Evolutionary conservation across 1,140 invertebrate species (phyloP).

Genomic region (Pachyrhynchus sulphureomaculatus): DNA sequence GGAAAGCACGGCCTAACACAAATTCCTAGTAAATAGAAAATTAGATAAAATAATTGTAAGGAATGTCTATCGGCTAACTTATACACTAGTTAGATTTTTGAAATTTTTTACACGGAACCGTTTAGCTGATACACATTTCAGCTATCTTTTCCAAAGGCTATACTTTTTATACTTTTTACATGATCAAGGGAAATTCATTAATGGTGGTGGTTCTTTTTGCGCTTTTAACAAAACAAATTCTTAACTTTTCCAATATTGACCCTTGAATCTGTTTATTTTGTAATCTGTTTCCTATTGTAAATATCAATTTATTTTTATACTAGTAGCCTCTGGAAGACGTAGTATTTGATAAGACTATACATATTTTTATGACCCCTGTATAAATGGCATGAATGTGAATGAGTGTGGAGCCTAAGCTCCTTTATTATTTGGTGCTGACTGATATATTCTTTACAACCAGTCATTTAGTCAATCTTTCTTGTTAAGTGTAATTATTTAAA

Average conservation of each 20-base stretch:
- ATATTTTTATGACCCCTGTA: conserved; percentile 47
- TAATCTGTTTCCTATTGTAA: conserved; percentile 39
- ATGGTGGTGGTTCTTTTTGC: conserved; percentile 46
- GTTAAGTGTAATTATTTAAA: conserved; percentile 26
- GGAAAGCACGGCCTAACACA: conserved; percentile 10
- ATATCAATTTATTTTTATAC: conserved; percentile 37
- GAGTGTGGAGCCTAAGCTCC: conserved; percentile 41
- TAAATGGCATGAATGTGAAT: conserved; percentile 49
- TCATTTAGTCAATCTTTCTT: conserved; percentile 40
- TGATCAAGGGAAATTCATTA: conserved; percentile 47
- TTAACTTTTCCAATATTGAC: conserved; percentile 17
- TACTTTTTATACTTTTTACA: conserved; percentile 15
- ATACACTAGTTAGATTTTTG: conserved; percentile 4
- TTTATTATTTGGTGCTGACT: conserved; percentile 50
- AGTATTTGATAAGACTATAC: conserved; percentile 48
- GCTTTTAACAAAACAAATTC: conserved; percentile 21
- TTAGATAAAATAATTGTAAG: conserved; percentile 25
- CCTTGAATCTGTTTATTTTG: conserved; percentile 39
- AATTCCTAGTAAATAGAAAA: conserved; percentile 10
- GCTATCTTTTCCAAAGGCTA: conserved; percentile 52
- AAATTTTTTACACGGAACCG: conserved; percentile 5
- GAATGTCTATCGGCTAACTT: conserved; percentile 34
- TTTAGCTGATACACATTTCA: conserved; percentile 34
- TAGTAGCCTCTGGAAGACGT: conserved; percentile 51
- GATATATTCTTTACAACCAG: conserved; percentile 45